Base-by-base conservation (phyloP, 2,113 vertebrate genomes). In the Ariopsis seemanni region DNA sequence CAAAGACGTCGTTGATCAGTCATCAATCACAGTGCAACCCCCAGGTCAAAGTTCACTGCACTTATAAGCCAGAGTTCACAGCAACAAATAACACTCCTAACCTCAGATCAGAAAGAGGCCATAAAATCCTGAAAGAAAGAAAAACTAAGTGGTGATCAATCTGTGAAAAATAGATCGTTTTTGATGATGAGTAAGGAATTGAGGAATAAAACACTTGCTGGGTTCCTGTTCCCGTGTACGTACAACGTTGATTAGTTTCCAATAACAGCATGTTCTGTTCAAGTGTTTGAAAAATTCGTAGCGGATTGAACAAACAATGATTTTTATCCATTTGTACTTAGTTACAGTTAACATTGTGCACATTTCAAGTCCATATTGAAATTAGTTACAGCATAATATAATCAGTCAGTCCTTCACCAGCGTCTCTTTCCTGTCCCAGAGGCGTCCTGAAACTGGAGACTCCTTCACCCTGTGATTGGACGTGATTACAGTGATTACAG, bases 41-140 rank as follows among this genome's bases (percentile, higher is more conserved):
- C 25, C 27, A 2, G 88, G 89, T 80, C 89, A 88, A 84, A 86
- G 89, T 84, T 90, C 87, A 86, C 74, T 20, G 48, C 87, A 86
- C 85, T 86, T 67, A 88, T 80, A 62, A 82, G 85, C 79, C 89
- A 88, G 71, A 88, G 89, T 88, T 90, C 86, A 90, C 78, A 18
- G 81, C 42, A 86, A 79, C 74, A 77, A 86, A 87, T 90, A 82
- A 88, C 69, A 86, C 27, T 74, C 82, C 82, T 34, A 25, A 57
- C 74, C 74, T 81, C 20, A 55, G 75, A 88, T 90, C 57, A 53
- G 65, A 48, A 20, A n/a, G 27, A 42, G 27, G 74, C 74, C 72
- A 69, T 88, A 88, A 88, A 88, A 12, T 22, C 18, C 57, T 42
- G 17, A 60, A 81, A 60, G 57, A 6, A 81, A 81, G 22, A 27